Conservation (phyloP, 2,797 vertebrate genomes). For the Typhlichthys eigenmanni region DNA sequence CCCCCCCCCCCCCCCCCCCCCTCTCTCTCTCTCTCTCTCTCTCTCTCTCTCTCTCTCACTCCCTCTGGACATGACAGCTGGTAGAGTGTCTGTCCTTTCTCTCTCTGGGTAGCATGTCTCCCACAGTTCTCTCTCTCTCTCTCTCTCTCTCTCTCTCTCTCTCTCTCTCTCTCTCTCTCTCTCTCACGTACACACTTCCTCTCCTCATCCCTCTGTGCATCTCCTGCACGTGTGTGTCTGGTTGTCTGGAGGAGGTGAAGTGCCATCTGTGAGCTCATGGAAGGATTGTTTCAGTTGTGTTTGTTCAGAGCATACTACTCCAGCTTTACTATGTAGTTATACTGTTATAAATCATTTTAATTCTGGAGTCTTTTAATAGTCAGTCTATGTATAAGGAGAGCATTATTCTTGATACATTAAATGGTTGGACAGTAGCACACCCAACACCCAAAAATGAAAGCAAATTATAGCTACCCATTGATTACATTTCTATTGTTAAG, state of each 20-base stretch:
- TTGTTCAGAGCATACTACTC: conserved; percentile 37
- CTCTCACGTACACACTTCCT: background rate
- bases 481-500: background rate
- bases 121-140: conserved; percentile 4
- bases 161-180: background rate
- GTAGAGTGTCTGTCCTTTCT: conserved; percentile 36
- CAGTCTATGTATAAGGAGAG: no score
- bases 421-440: no score
- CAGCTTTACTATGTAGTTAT: conserved; percentile 22
- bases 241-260: conserved; percentile 46
- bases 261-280: conserved; percentile 59
- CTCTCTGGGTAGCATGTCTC: conserved; percentile 4
- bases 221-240: conserved; percentile 36
- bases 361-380: conserved; percentile 20
- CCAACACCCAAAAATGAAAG: no score
- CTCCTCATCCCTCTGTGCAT: background rate
- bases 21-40: conserved; percentile 48
- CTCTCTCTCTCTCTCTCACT: conserved; percentile 16
- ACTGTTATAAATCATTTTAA: conserved; percentile 7
- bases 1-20: no score
- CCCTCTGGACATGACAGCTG: conserved; percentile 44
- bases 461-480: no score
- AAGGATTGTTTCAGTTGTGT: conserved; percentile 64
- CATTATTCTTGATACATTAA: no score
- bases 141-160: background rate